These are phyloP conservation scores for Hydrotaea cyrtoneurina DNA, from an alignment of 2,888 invertebrate species.

Conservation along the genomic window DNA sequence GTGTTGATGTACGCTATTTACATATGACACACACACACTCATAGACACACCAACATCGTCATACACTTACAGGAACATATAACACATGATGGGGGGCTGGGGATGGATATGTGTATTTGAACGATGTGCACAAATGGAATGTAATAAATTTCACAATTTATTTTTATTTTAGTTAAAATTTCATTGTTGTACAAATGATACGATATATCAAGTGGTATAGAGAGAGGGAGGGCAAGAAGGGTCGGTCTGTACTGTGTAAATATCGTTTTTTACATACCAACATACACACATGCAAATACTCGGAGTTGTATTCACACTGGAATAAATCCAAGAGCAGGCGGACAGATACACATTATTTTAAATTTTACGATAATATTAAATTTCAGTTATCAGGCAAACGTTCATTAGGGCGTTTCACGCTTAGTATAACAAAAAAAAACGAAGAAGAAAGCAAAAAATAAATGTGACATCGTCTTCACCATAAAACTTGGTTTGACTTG, in stretches of 20 bases:
- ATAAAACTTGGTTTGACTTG: too few species aligned
- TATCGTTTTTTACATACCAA: not conserved
- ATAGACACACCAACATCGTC: not conserved
- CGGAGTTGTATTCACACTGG: not conserved
- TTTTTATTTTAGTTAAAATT: conserved; percentile 33
- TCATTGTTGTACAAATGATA: conserved; percentile 17
- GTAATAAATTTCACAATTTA: conserved; percentile 34
- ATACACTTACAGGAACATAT: not conserved
- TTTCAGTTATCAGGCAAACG: too few species aligned
- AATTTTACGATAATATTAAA: not conserved
- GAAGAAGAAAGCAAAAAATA: too few species aligned
- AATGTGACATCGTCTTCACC: too few species aligned
- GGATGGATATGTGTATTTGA: not conserved
- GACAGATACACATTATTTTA: not conserved
- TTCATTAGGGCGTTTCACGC: too few species aligned
- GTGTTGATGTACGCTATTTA: conserved; percentile 5
- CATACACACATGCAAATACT: not conserved
- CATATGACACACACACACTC: not conserved
- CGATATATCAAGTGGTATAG: conserved; percentile 23
- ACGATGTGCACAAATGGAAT: conserved; percentile 9
- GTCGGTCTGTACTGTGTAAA: not conserved
- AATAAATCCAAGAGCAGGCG: too few species aligned
- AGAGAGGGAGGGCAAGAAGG: not conserved
- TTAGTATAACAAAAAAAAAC: too few species aligned
- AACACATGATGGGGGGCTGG: too few species aligned